Evolutionary conservation across 2,888 invertebrate species (phyloP), one percentile per base, ranked within the genome.

Genomic region (Catocala fraxini): DNA sequence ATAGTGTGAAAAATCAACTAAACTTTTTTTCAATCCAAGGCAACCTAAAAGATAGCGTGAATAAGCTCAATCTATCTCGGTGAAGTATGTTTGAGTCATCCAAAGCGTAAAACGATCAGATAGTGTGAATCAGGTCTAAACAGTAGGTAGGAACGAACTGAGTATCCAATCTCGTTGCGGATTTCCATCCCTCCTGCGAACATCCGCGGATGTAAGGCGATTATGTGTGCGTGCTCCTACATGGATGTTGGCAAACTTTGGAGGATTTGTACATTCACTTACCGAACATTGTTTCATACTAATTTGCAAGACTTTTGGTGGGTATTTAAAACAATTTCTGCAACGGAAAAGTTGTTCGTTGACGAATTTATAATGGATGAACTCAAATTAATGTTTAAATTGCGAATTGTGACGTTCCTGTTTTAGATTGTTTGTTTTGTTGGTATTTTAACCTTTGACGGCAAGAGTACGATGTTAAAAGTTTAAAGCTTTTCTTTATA

Each of bases 101-200:
- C 11, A 25, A 10, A 48, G 11, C 11, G 35, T 39, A 34, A 48
- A 7, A 25, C 25, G 7, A 47, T 13, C 9, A 48, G 10, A 6
- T 43, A 42, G 53, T 53, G 42, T 59, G 53, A 3, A 42, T 34
- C 1, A 4, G 12, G 43, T 42, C 48, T 59, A 48, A 53, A 12
- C 10, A 33, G 15, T 58, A 46, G 46, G 46, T 52, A 51, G 41
- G 34, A 57, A 45, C 46, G 25, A 13, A 25, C 41, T 6, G 25
- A 47, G 56, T 56, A 75, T 75, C 66, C 73, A 73, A 73, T 73
- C 70, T 73, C 73, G 51, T 45, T 57, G 73, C 63, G 76, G 73
- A 75, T 73, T 75, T 75, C 65, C 73, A 73, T 70, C 63, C 73
- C 47, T 59, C 63, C 58, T 51, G 47, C 45, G 54, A 62, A 73